Percentiles rank a stretch among this genome's conserved stretches.
phyloP scores from a whole-genome alignment of 2,797 vertebrate species.

The Alectoris magna region DNA sequence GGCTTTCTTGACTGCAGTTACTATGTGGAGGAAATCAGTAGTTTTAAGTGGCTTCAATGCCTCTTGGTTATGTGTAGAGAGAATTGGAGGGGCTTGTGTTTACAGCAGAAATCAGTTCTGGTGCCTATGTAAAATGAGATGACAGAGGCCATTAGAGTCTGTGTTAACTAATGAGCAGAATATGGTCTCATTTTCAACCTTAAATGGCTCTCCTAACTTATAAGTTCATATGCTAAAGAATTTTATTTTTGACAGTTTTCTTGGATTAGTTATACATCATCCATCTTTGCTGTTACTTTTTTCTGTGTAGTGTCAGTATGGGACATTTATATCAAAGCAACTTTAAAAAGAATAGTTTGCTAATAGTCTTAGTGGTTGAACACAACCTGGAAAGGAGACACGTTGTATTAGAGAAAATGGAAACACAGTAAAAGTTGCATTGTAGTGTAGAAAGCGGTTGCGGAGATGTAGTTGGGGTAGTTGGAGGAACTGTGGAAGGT shows the following conservation, averaged over 20 bases:
- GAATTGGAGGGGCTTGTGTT: not conserved
- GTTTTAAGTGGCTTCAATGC: not conserved
- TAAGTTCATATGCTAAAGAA: not conserved
- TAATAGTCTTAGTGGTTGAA: not conserved
- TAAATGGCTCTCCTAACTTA: not conserved
- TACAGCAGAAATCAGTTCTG: not conserved
- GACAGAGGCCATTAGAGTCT: not conserved
- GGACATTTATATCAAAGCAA: not conserved
- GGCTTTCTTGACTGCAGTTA: not conserved
- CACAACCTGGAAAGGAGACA: not conserved
- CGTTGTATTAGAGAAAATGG: not conserved
- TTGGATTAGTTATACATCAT: not conserved
- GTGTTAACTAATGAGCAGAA: not conserved
- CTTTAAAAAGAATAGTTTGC: not conserved
- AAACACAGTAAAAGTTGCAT: not conserved
- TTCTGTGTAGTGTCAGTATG: not conserved
- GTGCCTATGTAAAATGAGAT: not conserved
- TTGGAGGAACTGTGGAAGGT: not conserved
- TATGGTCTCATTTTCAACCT: not conserved
- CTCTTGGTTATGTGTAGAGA: not conserved
- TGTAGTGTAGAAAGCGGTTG: rapidly evolving
- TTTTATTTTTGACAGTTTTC: not conserved
- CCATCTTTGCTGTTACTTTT: not conserved
- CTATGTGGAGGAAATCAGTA: not conserved
- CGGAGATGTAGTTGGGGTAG: not conserved